Evolutionary conservation across 2,797 vertebrate species (phyloP).

Genomic region (Arremon aurantiirostris): DNA sequence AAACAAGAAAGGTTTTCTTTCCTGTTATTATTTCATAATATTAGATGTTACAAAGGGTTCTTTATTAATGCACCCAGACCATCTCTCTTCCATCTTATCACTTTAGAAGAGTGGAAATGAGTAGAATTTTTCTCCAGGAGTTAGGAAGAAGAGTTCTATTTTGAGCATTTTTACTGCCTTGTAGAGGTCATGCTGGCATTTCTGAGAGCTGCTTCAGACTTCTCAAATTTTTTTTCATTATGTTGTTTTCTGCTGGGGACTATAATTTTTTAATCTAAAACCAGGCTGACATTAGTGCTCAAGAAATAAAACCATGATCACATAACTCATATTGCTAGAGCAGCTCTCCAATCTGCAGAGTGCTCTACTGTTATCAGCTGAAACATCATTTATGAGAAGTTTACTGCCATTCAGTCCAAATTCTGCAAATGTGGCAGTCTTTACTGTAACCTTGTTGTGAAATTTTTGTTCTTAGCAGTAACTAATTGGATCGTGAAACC

Average conservation of each 20-base stretch:
- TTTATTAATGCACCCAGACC: slow-evolving; percentile 3
- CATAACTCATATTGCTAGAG: neutral
- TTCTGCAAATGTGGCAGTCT: neutral
- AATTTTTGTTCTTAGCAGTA: slow-evolving; percentile 10
- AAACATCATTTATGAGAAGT: slow-evolving; percentile 2
- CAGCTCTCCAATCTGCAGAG: neutral
- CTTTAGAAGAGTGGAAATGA: slow-evolving; percentile 30
- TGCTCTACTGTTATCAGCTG: neutral
- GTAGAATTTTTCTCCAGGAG: slow-evolving; percentile 21
- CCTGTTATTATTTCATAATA: neutral
- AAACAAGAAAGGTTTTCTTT: neutral
- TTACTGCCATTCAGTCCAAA: neutral
- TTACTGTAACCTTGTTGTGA: slow-evolving; percentile 23
- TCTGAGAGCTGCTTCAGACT: slow-evolving; percentile 42
- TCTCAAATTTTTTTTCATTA: slow-evolving; percentile 39
- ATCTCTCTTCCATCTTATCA: slow-evolving; percentile 13
- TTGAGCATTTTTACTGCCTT: slow-evolving; percentile 38
- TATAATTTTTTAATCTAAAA: slow-evolving; percentile 32
- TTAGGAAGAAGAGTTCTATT: slow-evolving; percentile 1
- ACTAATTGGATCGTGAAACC: neutral
- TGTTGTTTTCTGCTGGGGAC: slow-evolving; percentile 37
- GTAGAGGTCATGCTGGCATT: slow-evolving; percentile 52
- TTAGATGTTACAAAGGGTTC: neutral
- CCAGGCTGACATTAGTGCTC: neutral
- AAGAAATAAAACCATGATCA: slow-evolving; percentile 4